Conservation (phyloP, 2,888 invertebrate species). For the Aphrophora alni region DNA sequence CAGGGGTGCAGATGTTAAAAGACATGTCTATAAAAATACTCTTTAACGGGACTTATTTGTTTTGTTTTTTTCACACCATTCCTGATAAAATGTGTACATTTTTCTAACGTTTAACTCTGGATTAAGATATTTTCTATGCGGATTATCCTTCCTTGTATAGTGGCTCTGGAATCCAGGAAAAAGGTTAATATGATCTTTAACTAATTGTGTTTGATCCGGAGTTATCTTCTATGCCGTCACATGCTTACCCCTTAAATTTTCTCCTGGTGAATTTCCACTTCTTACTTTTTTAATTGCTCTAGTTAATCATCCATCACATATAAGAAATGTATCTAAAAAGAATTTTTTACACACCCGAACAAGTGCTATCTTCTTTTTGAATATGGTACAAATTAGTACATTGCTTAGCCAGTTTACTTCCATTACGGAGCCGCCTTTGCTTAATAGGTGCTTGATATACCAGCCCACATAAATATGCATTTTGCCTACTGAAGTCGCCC, state of each 20-base stretch:
- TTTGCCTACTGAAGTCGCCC: constrained; percentile 15
- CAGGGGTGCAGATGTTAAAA: too few species aligned
- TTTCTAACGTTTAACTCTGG: constrained; percentile 16
- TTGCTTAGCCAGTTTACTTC: neutral
- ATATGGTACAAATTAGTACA: constrained; percentile 11
- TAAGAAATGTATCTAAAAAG: constrained; percentile 18
- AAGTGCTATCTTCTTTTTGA: constrained; percentile 6
- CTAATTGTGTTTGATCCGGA: neutral
- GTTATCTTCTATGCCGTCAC: neutral
- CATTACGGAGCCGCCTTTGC: neutral
- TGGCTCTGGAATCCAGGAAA: constrained; percentile 21
- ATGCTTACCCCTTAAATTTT: constrained; percentile 30
- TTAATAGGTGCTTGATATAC: constrained; percentile 13
- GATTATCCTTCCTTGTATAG: constrained; percentile 19
- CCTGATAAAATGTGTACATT: constrained; percentile 22
- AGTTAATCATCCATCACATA: constrained; percentile 23
- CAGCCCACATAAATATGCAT: constrained; percentile 27
- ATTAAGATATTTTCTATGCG: constrained; percentile 2
- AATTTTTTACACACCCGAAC: constrained; percentile 22
- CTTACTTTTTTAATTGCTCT: constrained; percentile 9
- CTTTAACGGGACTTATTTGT: constrained; percentile 8
- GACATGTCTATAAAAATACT: neutral
- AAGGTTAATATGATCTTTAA: constrained; percentile 19
- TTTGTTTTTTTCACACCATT: neutral
- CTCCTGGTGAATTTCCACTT: constrained; percentile 13